Evolutionary conservation across 1,140 invertebrate genomes (phyloP).

Genomic region (Lasioglossum albipes): DNA sequence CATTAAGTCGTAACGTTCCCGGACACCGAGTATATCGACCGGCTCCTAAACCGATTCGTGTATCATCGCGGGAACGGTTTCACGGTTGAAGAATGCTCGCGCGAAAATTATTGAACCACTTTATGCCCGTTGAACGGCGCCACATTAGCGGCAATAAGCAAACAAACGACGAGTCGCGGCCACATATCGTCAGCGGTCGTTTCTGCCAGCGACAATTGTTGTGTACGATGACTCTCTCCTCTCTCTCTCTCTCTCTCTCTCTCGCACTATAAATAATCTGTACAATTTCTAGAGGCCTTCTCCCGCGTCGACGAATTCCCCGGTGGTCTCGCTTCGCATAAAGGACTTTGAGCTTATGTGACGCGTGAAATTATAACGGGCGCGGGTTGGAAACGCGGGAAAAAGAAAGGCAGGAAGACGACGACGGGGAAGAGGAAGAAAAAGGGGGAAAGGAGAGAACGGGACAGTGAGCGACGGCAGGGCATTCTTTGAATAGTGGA

Average conservation of each 20-base stretch:
- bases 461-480: slow-evolving; percentile 47
- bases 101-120: slow-evolving; percentile 62
- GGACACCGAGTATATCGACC: not conserved
- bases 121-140: slow-evolving; percentile 62
- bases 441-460: slow-evolving; percentile 8
- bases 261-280: slow-evolving; percentile 61
- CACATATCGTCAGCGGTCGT: slow-evolving; percentile 49
- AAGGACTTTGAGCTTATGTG: slow-evolving; percentile 70
- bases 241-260: not conserved
- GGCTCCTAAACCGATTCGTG: slow-evolving; percentile 5
- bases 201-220: slow-evolving; percentile 65
- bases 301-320: slow-evolving; percentile 54
- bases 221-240: slow-evolving; percentile 56
- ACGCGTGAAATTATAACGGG: slow-evolving; percentile 70
- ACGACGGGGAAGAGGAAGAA: slow-evolving; percentile 53
- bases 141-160: slow-evolving; percentile 64
- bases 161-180: slow-evolving; percentile 50
- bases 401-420: slow-evolving; percentile 22
- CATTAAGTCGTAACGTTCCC: too few relatives aligned
- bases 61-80: slow-evolving; percentile 22
- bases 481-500: slow-evolving; percentile 69
- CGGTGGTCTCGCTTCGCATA: slow-evolving; percentile 60
- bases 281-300: slow-evolving; percentile 56
- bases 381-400: slow-evolving; percentile 35
- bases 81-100: slow-evolving; percentile 51